Conservation (phyloP, 2,797 vertebrate species). For the Meriones psammophilus region DNA sequence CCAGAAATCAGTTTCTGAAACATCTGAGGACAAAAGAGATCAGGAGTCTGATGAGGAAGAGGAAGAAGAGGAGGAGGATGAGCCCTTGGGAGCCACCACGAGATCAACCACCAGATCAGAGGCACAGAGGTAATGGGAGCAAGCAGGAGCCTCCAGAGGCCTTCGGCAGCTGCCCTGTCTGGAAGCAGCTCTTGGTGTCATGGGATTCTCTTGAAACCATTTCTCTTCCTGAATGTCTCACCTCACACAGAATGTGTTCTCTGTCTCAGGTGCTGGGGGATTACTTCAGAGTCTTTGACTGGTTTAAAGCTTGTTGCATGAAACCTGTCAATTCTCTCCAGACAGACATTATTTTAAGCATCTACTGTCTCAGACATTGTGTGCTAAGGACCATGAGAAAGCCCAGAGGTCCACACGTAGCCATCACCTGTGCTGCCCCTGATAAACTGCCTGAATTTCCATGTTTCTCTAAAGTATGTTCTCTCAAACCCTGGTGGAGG, state of each 20-base stretch:
- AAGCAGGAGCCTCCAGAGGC: neutral
- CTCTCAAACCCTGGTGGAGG: neutral
- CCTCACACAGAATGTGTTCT: neutral
- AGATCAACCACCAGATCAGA: constrained; percentile 93
- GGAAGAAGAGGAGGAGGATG: constrained; percentile 89
- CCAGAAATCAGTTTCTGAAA: constrained; percentile 85
- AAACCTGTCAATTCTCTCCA: neutral
- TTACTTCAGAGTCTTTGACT: neutral
- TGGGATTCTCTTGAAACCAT: neutral
- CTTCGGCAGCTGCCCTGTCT: neutral
- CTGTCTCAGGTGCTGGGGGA: neutral
- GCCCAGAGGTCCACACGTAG: neutral
- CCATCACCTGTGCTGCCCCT: rapidly evolving
- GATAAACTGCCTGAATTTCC: neutral
- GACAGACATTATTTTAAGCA: neutral
- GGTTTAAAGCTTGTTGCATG: neutral
- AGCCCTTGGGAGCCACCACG: constrained; percentile 93
- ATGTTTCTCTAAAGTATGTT: neutral
- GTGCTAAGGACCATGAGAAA: no score
- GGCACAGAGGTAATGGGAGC: constrained; percentile 93
- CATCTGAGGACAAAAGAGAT: constrained; percentile 88
- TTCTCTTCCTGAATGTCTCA: neutral
- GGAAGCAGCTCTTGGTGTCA: neutral
- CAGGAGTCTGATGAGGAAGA: constrained; percentile 90
- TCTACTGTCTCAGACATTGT: no score